These are phyloP conservation scores for Perccottus glenii DNA, from an alignment of 2,113 vertebrate species.

Conservation along the genomic window DNA sequence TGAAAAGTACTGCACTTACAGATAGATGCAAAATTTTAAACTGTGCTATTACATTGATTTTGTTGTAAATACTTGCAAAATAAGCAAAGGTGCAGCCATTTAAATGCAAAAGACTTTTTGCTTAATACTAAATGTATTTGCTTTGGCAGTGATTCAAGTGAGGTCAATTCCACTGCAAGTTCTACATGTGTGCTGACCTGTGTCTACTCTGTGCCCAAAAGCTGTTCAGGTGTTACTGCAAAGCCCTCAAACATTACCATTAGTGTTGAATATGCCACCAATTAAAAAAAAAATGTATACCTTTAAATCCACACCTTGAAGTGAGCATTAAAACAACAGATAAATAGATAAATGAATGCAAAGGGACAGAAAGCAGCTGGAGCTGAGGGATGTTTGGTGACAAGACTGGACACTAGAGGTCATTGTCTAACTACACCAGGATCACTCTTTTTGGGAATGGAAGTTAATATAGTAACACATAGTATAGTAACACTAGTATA, in stretches of 20 bases:
- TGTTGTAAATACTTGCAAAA: slow-evolving; percentile 10
- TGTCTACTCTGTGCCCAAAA: not conserved
- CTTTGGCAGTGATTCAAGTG: slow-evolving; percentile 41
- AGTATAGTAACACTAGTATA: too few species aligned
- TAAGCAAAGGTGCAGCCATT: not conserved
- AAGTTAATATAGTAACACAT: not conserved
- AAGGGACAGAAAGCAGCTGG: slow-evolving; percentile 8
- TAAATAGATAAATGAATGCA: slow-evolving; percentile 2
- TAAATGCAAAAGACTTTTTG: slow-evolving; percentile 1
- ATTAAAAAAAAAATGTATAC: not conserved
- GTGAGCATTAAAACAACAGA: not conserved
- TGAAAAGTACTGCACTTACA: slow-evolving; percentile 18
- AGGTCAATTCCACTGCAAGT: not conserved
- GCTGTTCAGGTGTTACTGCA: not conserved
- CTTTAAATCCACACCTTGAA: not conserved
- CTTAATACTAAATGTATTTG: slow-evolving; percentile 24
- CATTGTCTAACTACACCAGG: slow-evolving; percentile 27
- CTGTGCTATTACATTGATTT: slow-evolving; percentile 14
- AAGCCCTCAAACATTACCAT: slow-evolving; percentile 11
- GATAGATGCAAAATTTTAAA: slow-evolving; percentile 5
- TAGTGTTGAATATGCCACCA: not conserved
- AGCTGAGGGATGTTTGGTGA: not conserved
- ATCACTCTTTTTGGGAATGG: not conserved
- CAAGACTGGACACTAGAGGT: slow-evolving; percentile 46
- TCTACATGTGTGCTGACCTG: not conserved